These are phyloP conservation scores for Rhabdornis inornatus DNA, from an alignment of 2,113 vertebrate genomes.

Conservation along the genomic window DNA sequence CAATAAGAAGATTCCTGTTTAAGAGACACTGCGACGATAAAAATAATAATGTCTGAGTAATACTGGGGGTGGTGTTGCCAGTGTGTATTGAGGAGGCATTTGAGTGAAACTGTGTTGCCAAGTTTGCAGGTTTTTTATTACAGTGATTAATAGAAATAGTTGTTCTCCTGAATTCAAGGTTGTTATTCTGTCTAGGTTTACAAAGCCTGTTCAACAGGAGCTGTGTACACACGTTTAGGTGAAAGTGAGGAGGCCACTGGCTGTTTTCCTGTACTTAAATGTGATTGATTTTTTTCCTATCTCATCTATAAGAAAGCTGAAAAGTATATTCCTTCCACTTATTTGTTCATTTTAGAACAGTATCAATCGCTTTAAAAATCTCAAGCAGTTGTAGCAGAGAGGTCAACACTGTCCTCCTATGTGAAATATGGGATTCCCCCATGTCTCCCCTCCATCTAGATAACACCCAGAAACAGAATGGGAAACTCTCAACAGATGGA, in stretches of 20 bases:
- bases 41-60: neutral
- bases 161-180: neutral
- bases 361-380: neutral
- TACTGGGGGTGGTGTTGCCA: neutral
- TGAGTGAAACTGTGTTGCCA: neutral
- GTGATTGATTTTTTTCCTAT: neutral
- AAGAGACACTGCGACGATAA: neutral
- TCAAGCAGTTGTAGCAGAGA: neutral
- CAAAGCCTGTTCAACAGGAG: neutral
- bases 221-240: rapidly evolving
- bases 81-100: neutral
- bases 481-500: neutral
- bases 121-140: neutral
- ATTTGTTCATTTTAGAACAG: neutral
- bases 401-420: neutral
- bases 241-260: neutral
- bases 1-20: neutral
- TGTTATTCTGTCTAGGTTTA: neutral
- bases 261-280: neutral
- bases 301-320: neutral
- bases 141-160: neutral
- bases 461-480: neutral
- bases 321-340: neutral
- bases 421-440: neutral
- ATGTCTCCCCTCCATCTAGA: neutral